Percentiles rank a stretch among this genome's conserved stretches.
phyloP scores from a whole-genome alignment of 1,140 invertebrate genomes.

The Hirudo medicinalis region DNA sequence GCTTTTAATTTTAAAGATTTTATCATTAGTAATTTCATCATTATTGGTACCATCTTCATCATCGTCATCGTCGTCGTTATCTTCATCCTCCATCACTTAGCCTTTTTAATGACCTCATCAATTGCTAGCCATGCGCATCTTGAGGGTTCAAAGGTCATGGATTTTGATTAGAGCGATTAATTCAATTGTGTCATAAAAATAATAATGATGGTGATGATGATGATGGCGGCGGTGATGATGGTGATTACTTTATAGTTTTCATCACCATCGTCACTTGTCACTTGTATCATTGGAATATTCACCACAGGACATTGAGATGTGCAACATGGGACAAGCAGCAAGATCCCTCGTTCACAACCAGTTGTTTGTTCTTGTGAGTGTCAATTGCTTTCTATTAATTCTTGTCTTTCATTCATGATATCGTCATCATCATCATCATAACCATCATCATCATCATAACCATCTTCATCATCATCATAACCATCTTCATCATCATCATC shows the following conservation, averaged over 20 bases:
- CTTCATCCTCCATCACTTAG: neutral
- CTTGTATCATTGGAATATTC: no score
- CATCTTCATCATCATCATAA: no score
- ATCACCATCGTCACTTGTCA: no score
- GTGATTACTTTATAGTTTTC: neutral
- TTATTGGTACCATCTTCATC: neutral
- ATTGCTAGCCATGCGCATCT: neutral
- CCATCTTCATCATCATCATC: no score
- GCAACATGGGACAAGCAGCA: conserved; percentile 41
- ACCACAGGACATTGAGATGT: conserved; percentile 44
- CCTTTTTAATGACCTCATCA: neutral
- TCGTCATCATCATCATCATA: no score
- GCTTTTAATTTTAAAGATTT: no score
- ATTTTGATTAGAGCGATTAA: neutral
- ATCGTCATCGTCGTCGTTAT: neutral
- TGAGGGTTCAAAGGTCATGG: neutral
- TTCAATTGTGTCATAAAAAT: neutral
- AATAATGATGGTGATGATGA: neutral
- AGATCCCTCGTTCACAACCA: conserved; percentile 43
- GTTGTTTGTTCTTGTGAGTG: conserved; percentile 46
- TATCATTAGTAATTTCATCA: neutral
- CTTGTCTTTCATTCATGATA: neutral
- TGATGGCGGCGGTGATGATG: neutral
- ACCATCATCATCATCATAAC: no score
- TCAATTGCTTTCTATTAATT: neutral